Percentiles rank a stretch among this genome's conserved stretches.
phyloP scores from a whole-genome alignment of 2,888 invertebrate genomes.

The Drosophila neotestacea region DNA sequence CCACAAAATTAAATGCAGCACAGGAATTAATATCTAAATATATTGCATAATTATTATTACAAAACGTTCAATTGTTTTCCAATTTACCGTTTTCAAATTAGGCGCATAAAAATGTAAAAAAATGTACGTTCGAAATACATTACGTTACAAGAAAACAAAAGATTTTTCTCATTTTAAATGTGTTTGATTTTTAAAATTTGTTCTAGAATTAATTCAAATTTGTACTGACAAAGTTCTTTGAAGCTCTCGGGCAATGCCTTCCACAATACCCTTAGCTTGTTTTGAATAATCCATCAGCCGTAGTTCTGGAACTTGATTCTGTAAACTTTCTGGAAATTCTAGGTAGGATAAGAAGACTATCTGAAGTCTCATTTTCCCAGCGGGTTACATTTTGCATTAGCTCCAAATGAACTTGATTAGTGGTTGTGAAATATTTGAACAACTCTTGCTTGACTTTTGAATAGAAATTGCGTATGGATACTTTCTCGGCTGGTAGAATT shows the following conservation, averaged over 20 bases:
- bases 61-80: no score
- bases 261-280: slow-evolving; percentile 32
- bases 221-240: no score
- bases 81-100: no score
- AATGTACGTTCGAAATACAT: no score
- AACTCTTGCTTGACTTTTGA: slow-evolving; percentile 23
- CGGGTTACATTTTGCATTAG: slow-evolving; percentile 47
- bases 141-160: no score
- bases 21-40: no score
- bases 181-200: no score
- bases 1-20: no score
- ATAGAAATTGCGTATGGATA: slow-evolving; percentile 58
- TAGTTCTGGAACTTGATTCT: slow-evolving; percentile 51
- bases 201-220: no score
- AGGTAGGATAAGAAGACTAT: slow-evolving; percentile 42
- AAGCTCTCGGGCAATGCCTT: slow-evolving; percentile 16
- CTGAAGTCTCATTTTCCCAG: slow-evolving; percentile 42
- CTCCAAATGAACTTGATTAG: slow-evolving; percentile 26
- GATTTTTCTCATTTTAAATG: no score
- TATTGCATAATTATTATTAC: no score
- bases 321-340: slow-evolving; percentile 46
- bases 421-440: slow-evolving; percentile 36
- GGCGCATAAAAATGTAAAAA: no score
- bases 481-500: slow-evolving; percentile 59
- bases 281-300: slow-evolving; percentile 56